Base-by-base conservation (phyloP, 2,888 invertebrate genomes). In the Clostera curtula region DNA sequence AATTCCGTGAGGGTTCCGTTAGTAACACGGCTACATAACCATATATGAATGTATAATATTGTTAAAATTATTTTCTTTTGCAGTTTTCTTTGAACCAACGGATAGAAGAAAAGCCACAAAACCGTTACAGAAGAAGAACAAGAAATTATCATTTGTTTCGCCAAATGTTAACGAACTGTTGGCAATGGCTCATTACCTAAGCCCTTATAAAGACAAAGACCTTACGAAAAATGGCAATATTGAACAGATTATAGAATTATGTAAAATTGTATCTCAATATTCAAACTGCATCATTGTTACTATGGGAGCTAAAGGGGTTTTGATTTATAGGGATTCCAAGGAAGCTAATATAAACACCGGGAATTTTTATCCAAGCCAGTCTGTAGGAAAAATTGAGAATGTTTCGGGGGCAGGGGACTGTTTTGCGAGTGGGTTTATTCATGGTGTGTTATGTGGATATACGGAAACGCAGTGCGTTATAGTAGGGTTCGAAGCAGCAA, bases 41-140 rank as follows among this genome's bases (percentile, higher is more conserved):
- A n/a, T n/a, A n/a, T n/a, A n/a, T n/a, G n/a, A n/a, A n/a, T n/a
- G n/a, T 12, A 7, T 20, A 12, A 15, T 15, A 15, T 15, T 25
- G 31, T 25, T 22, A 18, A 22, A 22, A 10, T 12, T 11, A 19
- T 19, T 27, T 24, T 27, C 66, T 65, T 53, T 90, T 89, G 40
- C 87, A 90, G 95, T 95, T 4, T 94, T 95, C 85, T 96, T 90
- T 64, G 97, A 97, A 64, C 95, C 96, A 1, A 96, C 96, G 0
- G 96, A 96, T 55, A 76, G 89, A 51, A 85, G 88, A 43, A 92
- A 93, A 58, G 92, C 93, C 0, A 66, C 73, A 0, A 94, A 92
- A 67, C 89, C 92, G 12, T 90, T 95, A 37, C 54, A 63, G 17
- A 77, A 67, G 6, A 53, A 66, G 6, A 50, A 68, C 22, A 84